Evolutionary conservation across 2,113 vertebrate species (phyloP), one percentile per base, ranked within the genome.

Genomic region (Apeltes quadracus): DNA sequence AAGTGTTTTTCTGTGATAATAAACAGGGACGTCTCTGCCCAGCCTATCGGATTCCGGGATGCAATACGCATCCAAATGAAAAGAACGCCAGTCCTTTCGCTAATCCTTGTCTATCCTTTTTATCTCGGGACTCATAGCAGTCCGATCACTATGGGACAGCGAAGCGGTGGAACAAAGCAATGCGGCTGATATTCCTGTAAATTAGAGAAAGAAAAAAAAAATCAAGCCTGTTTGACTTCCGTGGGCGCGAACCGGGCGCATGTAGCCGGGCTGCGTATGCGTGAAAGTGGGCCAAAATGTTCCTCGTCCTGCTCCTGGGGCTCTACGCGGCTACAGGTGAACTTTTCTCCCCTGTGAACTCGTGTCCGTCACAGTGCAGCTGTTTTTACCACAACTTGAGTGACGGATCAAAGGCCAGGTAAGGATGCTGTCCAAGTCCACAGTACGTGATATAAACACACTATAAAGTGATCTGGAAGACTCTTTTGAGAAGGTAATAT

Each of bases 71-170:
- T 94, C 92, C 92, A 94, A 94, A 95, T 94, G 93, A 95, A 95
- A 91, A 94, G 92, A 95, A 93, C 93, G 90, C 87, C 92, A 94
- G 93, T 94, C 90, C 92, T 91, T 92, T 91, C 91, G 64, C 88
- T 95, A 98, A 98, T 98, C 97, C 96, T 89, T 82, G 91, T 91
- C 95, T 94, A 95, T 96, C 95, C 91, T 87, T 95, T 95, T 98
- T 97, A 99, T 97, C 96, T 93, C 90, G 85, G 94, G 93, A 94
- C 91, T 93, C 91, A 83, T 87, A 79, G 92, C 93, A 87, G 92
- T 90, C 89, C 89, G 92, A 95, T 95, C 94, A 90, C 85, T 93
- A 94, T 56, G 93, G 50, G 84, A 90, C 90, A 84, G 83, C 79
- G 82, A 82, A 89, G 88, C 80, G 86, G 84, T 72, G 91, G 89